These are phyloP conservation scores for Rhaphigaster nebulosa DNA, from an alignment of 2,888 invertebrate species.

Conservation along the genomic window DNA sequence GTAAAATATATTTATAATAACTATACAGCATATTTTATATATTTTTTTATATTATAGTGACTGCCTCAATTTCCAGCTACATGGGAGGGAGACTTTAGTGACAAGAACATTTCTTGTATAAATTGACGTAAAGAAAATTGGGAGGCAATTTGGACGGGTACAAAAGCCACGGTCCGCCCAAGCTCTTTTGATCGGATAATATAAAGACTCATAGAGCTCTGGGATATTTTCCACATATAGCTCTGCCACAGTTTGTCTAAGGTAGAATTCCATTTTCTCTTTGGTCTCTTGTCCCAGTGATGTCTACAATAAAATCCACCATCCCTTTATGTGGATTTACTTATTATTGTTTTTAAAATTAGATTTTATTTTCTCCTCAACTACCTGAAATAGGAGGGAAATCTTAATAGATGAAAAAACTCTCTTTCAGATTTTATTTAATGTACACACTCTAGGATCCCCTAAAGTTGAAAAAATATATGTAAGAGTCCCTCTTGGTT, in stretches of 20 bases:
- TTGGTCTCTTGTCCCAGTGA: neutral
- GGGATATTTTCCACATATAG: neutral
- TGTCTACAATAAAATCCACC: neutral
- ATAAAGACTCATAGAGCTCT: neutral
- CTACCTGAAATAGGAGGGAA: no score
- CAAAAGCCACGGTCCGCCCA: neutral
- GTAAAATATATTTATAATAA: no score
- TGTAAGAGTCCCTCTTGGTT: no score
- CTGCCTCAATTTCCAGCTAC: neutral
- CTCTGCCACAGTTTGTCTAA: neutral
- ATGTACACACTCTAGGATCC: no score
- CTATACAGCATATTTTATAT: no score
- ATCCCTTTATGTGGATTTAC: neutral
- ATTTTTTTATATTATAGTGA: neutral
- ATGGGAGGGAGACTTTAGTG: neutral
- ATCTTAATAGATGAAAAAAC: neutral
- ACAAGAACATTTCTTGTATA: neutral
- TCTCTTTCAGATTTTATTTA: neutral
- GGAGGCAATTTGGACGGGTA: neutral
- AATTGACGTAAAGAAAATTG: neutral
- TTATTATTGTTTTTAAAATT: neutral
- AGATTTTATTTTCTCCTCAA: neutral
- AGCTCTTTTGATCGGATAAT: neutral
- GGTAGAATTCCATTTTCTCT: neutral
- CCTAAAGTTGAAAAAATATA: no score